Percentiles rank a stretch among this genome's conserved stretches.
Conservation (phyloP, 2,797 vertebrate species). For the Meriones psammophilus region DNA sequence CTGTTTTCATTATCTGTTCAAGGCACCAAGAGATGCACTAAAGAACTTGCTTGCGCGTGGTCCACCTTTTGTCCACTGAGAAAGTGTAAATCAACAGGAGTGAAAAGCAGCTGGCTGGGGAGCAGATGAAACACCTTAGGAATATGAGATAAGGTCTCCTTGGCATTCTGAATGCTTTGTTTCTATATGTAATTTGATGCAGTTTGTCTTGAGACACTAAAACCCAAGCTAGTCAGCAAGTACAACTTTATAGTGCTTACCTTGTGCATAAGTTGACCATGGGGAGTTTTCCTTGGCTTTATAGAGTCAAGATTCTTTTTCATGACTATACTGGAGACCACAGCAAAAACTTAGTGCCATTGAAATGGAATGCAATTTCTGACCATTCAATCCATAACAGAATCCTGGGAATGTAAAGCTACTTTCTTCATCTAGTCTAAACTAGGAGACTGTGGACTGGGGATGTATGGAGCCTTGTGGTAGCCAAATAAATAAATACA, state of each 20-base stretch:
- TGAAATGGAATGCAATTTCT: slow-evolving; percentile 73
- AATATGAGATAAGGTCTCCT: slow-evolving; percentile 55
- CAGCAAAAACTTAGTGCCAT: slow-evolving; percentile 60
- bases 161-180: slow-evolving; percentile 7
- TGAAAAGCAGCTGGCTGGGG: slow-evolving; percentile 12
- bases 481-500: neutral
- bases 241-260: slow-evolving; percentile 70
- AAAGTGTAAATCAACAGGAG: slow-evolving; percentile 48
- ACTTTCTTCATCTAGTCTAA: slow-evolving; percentile 27
- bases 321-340: slow-evolving; percentile 52
- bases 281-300: slow-evolving; percentile 79
- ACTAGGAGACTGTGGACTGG: neutral
- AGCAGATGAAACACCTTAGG: slow-evolving; percentile 34
- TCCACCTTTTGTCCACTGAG: neutral
- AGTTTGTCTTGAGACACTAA: slow-evolving; percentile 82
- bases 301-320: slow-evolving; percentile 73
- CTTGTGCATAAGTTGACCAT: slow-evolving; percentile 55
- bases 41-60: neutral
- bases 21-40: neutral
- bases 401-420: slow-evolving; percentile 24
- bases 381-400: slow-evolving; percentile 33
- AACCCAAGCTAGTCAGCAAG: slow-evolving; percentile 68
- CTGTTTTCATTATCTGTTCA: slow-evolving; percentile 28
- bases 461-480: neutral
- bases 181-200: slow-evolving; percentile 64